Evolutionary conservation across 1,140 invertebrate genomes (phyloP), one percentile per base, ranked within the genome.

Genomic region (Metopolophium dirhodum): DNA sequence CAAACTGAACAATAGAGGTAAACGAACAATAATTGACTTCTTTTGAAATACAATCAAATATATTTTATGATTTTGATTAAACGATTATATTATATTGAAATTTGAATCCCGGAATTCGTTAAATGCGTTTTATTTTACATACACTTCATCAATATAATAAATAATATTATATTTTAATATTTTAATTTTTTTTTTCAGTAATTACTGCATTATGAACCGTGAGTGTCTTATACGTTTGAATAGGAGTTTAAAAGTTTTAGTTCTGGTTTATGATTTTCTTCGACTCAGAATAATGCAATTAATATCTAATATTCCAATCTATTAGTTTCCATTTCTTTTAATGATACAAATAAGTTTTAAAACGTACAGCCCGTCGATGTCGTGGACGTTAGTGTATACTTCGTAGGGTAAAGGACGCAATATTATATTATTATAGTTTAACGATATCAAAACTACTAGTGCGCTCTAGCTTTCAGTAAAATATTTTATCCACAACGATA

Each of bases 401-500:
- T 68, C 18, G 23, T 11, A 47, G 8, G 9, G 26, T 86, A 45
- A 30, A 41, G 2, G 26, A 47, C 18, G 4, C 2, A 77, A 77
- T 77, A 61, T 14, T 49, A 7, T 77, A 77, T n/a, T 77, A 61
- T 18, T 51, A 7, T 77, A n/a, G 18, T 77, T 77, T 18, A 77
- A 26, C 26, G 37, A 86, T 51, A 51, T 61, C 41, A 61, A 45
- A 90, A 90, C 89, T 26, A 61, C 35, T 90, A 37, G 37, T 68
- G 89, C 89, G 11, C 89, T 90, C 89, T 90, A 90, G 89, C 23
- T 90, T 90, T 90, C 85, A n/a, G n/a, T 47, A 26, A 18, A 30
- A 18, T 68, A 77, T 77, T n/a, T 68, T n/a, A n/a, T n/a, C n/a
- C 61, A 8, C 37, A 37, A 83, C 35, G 8, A 22, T 83, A 77